Evolutionary conservation across 2,888 invertebrate species (phyloP), one percentile per base, ranked within the genome.

Genomic region (Napeogenes sylphis): DNA sequence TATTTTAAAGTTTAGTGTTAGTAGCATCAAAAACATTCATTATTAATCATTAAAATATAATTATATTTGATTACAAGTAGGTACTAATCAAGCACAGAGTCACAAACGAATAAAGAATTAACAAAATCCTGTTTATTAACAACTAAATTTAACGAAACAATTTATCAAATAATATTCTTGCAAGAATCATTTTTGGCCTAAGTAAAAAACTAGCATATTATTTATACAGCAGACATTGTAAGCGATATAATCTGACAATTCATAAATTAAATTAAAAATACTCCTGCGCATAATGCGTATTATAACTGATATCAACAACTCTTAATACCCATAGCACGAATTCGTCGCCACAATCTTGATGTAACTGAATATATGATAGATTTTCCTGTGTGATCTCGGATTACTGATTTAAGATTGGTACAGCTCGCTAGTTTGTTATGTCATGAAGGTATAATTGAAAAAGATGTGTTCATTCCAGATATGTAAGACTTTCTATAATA

Each of bases 271-370:
- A 71, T 71, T 70, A 69, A 64, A 70, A 71, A 70, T 67, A 62
- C 62, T 61, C 61, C 58, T 55, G 65, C 61, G 63, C 21, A 65
- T 69, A 64, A 47, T 63, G 59, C 35, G 55, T 57, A 58, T 55
- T 57, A 58, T 58, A 61, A 45, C 33, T 33, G 62, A 56, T 61
- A 65, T 59, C 61, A 59, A 58, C 55, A 62, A 54, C 75, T 78
- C 75, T 83, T 83, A 84, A 84, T 84, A 78, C 81, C 68, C 76
- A 65, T 73, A 71, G 76, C 85, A 86, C 85, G 86, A 84, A 74
- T 82, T 80, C 69, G 74, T 80, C 69, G 71, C 67, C 70, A 77
- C 76, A 76, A 84, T 82, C 80, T 80, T 80, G 80, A 83, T 74
- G 62, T 68, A 62, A 64, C 62, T 61, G 61, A 67, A 68, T 61